These are phyloP conservation scores for Bombyx mandarina DNA, from an alignment of 1,140 invertebrate species.

Conservation along the genomic window DNA sequence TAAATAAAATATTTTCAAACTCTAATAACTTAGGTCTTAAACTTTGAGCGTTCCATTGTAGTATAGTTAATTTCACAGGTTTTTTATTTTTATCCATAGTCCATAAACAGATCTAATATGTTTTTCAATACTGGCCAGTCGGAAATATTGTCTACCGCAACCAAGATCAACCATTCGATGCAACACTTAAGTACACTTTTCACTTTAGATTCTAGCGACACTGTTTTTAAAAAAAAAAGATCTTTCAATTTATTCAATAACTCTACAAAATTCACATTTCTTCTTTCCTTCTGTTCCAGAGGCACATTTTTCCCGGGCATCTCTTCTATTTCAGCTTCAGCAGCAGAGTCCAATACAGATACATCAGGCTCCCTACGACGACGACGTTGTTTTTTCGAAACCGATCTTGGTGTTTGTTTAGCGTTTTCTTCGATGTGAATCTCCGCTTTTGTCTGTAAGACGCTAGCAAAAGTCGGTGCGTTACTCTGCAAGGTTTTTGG, in stretches of 20 bases:
- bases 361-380: not conserved
- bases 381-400: not conserved
- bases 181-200: slow-evolving; percentile 8
- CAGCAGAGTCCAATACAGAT: not conserved
- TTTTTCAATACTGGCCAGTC: slow-evolving; percentile 15
- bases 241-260: not conserved
- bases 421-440: not conserved
- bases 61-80: slow-evolving; percentile 10
- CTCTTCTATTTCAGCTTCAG: not conserved
- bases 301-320: not conserved
- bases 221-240: not conserved
- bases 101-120: slow-evolving; percentile 10
- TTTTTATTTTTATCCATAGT: slow-evolving; percentile 6
- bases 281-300: not conserved
- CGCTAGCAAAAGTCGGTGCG: not conserved
- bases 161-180: slow-evolving; percentile 14
- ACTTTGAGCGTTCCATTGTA: slow-evolving; percentile 23
- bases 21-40: slow-evolving; percentile 13
- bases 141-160: slow-evolving; percentile 13
- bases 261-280: not conserved
- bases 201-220: not conserved
- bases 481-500: too few relatives aligned
- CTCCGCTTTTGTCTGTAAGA: not conserved
- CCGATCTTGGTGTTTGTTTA: not conserved
- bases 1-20: slow-evolving; percentile 13